Evolutionary conservation across 2,113 vertebrate species (phyloP).

Genomic region (Antennarius striatus): DNA sequence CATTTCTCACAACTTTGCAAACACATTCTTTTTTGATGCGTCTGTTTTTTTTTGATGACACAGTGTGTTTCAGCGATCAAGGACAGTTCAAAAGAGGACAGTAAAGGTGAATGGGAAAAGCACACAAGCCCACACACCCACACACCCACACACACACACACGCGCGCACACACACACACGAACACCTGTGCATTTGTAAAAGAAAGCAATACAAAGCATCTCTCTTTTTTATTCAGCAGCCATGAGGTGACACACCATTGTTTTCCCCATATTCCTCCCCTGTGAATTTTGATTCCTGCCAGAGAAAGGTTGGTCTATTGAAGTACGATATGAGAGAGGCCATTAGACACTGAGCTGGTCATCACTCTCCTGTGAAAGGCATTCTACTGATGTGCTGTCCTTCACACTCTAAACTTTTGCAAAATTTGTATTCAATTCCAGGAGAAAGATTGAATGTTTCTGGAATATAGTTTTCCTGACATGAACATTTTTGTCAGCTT

Average conservation of each 20-base stretch:
- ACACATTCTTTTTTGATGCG: constrained; percentile 71
- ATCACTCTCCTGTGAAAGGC: constrained; percentile 56
- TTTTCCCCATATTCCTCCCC: constrained; percentile 61
- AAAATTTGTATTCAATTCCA: constrained; percentile 2
- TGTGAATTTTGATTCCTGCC: constrained; percentile 66
- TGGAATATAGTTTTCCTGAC: neutral
- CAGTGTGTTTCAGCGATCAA: constrained; percentile 71
- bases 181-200: constrained; percentile 76
- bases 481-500: neutral
- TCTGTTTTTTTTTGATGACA: constrained; percentile 74
- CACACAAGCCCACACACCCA: constrained; percentile 19
- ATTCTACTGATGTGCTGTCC: constrained; percentile 41
- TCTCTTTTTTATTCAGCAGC: constrained; percentile 64
- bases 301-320: constrained; percentile 55
- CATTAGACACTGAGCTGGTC: constrained; percentile 53
- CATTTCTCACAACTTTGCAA: constrained; percentile 75
- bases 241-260: constrained; percentile 73
- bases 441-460: neutral
- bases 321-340: constrained; percentile 58
- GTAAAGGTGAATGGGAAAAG: constrained; percentile 67
- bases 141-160: constrained; percentile 19
- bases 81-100: constrained; percentile 70
- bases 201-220: constrained; percentile 63
- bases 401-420: constrained; percentile 44
- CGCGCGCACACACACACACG: constrained; percentile 38